phyloP scores from a whole-genome alignment of 2,113 vertebrate species.

The Eclectus roratus region DNA sequence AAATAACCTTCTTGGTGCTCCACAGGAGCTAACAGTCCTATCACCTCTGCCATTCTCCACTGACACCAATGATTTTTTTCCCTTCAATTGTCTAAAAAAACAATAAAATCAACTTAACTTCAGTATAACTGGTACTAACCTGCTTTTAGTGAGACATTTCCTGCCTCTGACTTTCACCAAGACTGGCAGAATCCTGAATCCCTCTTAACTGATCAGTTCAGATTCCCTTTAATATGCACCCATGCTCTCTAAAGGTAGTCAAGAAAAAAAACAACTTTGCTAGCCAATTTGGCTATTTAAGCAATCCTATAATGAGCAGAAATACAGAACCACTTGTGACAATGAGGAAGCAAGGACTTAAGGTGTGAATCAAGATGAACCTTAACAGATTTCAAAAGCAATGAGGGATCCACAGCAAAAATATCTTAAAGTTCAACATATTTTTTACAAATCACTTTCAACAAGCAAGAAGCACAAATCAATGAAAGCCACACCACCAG shows the following conservation, averaged over 20 bases:
- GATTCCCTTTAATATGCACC: background rate
- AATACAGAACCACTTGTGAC: background rate
- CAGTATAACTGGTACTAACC: background rate
- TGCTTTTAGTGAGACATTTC: background rate
- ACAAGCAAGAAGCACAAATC: background rate
- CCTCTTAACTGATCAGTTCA: background rate
- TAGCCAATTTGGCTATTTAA: background rate
- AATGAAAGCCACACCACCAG: background rate
- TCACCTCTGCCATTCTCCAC: background rate
- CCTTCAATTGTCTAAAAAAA: background rate
- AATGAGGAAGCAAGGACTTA: slow-evolving; percentile 1
- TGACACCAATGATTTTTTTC: background rate
- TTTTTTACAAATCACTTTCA: background rate
- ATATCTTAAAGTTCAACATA: background rate
- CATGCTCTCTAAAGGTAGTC: background rate
- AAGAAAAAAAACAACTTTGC: background rate
- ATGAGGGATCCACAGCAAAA: background rate
- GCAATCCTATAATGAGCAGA: background rate
- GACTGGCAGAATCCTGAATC: background rate
- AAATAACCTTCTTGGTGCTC: background rate
- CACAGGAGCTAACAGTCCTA: background rate
- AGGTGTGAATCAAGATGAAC: background rate
- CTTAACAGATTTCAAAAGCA: background rate
- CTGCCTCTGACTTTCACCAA: background rate
- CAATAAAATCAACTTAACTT: background rate